Conservation (phyloP, 1,140 invertebrate genomes). For the Drosophila ogumai region DNA sequence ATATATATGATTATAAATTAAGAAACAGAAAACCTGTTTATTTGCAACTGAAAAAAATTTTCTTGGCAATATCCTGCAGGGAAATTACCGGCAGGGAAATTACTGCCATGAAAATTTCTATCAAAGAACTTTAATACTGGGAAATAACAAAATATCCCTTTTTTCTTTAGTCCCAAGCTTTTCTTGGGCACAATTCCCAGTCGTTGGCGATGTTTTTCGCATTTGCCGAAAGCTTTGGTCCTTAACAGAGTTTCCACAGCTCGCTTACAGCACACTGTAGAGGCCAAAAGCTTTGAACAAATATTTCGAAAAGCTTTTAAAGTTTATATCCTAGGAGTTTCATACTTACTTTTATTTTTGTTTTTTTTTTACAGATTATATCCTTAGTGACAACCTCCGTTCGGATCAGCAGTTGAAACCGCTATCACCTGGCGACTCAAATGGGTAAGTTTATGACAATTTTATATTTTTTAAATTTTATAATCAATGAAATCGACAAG, state of each 20-base stretch:
- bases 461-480: neutral
- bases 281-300: constrained; percentile 4
- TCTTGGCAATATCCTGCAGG: neutral
- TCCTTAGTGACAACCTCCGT: constrained; percentile 77
- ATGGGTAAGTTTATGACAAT: constrained; percentile 67
- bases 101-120: neutral
- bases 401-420: constrained; percentile 77
- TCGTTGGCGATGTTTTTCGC: constrained; percentile 23
- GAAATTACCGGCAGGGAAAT: neutral
- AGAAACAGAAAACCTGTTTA: neutral
- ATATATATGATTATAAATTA: too few relatives aligned
- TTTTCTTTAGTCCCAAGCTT: constrained; percentile 40
- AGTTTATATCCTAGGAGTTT: neutral
- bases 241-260: neutral
- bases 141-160: constrained; percentile 1
- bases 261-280: too few relatives aligned
- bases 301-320: constrained; percentile 23
- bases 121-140: neutral
- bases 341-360: neutral
- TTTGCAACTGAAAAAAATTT: neutral
- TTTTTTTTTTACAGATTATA: constrained; percentile 68
- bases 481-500: neutral
- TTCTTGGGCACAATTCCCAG: neutral
- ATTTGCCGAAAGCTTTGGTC: constrained; percentile 11
- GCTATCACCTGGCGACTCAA: constrained; percentile 73